phyloP scores from a whole-genome alignment of 2,797 vertebrate species.

The Protonibea diacanthus region DNA sequence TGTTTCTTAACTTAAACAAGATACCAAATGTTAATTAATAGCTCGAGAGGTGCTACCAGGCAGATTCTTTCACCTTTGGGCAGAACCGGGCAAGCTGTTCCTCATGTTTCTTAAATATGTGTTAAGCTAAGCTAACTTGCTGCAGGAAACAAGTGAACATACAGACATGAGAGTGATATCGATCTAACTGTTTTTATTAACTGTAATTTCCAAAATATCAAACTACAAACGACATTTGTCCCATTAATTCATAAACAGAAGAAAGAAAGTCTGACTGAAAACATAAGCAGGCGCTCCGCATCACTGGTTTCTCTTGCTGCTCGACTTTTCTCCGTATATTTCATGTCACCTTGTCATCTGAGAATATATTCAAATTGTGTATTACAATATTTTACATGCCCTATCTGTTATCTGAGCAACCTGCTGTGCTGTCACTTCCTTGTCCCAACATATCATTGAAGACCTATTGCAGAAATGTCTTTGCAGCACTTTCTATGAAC shows the following conservation, averaged over 20 bases:
- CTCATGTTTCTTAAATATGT: background rate
- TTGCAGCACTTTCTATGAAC: constrained; percentile 41
- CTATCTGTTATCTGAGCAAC: constrained; percentile 33
- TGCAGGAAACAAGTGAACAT: background rate
- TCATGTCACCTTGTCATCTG: constrained; percentile 11
- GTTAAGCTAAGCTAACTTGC: background rate
- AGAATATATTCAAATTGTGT: constrained; percentile 13
- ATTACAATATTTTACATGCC: constrained; percentile 9
- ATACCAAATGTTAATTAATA: background rate
- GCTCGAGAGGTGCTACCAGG: background rate
- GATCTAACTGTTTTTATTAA: background rate
- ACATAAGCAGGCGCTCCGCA: background rate
- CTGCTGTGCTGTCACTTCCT: constrained; percentile 24
- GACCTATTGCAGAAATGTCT: constrained; percentile 31
- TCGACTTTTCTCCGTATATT: constrained; percentile 11
- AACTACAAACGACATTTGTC: background rate
- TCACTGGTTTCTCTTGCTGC: background rate
- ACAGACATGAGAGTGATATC: background rate
- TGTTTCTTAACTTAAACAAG: background rate
- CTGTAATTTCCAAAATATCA: background rate
- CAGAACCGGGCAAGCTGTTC: background rate
- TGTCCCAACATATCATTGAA: constrained; percentile 23
- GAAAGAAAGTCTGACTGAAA: background rate
- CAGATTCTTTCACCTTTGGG: background rate
- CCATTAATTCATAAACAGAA: background rate